Evolutionary conservation across 2,797 vertebrate species (phyloP), one percentile per base, ranked within the genome.

Genomic region (Staurois parvus): DNA sequence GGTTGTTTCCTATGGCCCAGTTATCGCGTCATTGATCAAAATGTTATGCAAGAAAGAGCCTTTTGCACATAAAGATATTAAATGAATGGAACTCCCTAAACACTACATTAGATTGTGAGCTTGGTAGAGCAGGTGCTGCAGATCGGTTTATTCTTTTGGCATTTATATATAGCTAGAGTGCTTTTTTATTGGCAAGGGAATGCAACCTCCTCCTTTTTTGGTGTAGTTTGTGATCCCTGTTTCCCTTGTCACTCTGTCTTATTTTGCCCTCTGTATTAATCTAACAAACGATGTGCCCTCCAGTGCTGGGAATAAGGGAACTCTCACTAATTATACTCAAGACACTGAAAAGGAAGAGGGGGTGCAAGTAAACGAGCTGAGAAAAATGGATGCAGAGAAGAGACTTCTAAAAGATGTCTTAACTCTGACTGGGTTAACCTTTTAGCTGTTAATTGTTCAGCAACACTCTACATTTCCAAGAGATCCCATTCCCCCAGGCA

Each of bases 261-360:
- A 91, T 91, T 93, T 92, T 92, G 90, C 88, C 88, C 85, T 89
- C 87, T 81, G 85, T 90, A 91, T 92, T 92, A 91, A 90, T 91
- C 88, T 89, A 37, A 32, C 90, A 89, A 92, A 91, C 87, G 88
- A 89, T 89, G 86, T 88, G 88, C 90, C 89, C 88, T 81, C 85
- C 88, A 87, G 87, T 86, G 82, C 88, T 81, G 90, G 89, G 90
- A 88, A 88, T 91, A 89, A 79, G 17, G 90, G 89, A 91, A 87
- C 85, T 76, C 85, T 87, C 87, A 90, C 91, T 92, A 92, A 93
- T 92, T 92, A 92, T 89, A 90, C 91, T 91, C 91, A 72, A 76
- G 89, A 90, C 85, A 77, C 84, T 45, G 84, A 76, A 81, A 88
- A 88, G 88, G 68, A 56, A 64, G 74, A 82, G 48, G 74, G 76